These are phyloP conservation scores for Drosophila micromelanica DNA, from an alignment of 1,140 invertebrate species.

Conservation along the genomic window DNA sequence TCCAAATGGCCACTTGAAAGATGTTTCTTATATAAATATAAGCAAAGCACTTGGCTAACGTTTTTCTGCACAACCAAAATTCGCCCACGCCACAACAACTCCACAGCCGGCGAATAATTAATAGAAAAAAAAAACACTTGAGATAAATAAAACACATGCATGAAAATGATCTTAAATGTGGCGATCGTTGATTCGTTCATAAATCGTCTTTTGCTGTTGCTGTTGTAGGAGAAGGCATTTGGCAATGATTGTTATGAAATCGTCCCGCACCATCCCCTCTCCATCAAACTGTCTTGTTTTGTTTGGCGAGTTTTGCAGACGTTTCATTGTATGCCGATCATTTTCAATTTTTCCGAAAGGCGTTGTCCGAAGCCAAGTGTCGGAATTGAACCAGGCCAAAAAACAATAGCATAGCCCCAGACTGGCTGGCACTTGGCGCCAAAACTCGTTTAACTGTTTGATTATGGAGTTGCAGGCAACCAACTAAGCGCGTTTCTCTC, in stretches of 20 bases:
- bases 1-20: constrained; percentile 45
- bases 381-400: constrained; percentile 64
- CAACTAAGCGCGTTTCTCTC: constrained; percentile 6
- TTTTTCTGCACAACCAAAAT: constrained; percentile 64
- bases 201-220: constrained; percentile 39
- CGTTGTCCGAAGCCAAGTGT: constrained; percentile 49
- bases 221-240: constrained; percentile 51
- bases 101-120: constrained; percentile 42
- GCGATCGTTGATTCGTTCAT: constrained; percentile 25
- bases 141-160: constrained; percentile 20
- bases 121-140: constrained; percentile 12
- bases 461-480: constrained; percentile 45
- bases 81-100: constrained; percentile 56
- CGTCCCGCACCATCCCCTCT: not conserved
- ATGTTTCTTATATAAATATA: constrained; percentile 45
- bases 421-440: constrained; percentile 66
- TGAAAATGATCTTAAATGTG: constrained; percentile 53
- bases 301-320: constrained; percentile 37
- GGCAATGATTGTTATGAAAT: constrained; percentile 80
- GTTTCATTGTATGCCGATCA: constrained; percentile 30
- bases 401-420: constrained; percentile 62
- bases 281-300: constrained; percentile 1
- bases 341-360: constrained; percentile 67
- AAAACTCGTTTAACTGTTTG: constrained; percentile 63
- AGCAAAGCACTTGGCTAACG: constrained; percentile 39